Base-by-base conservation (phyloP, 1,140 invertebrate species). In the Trigoniulus corallinus region DNA sequence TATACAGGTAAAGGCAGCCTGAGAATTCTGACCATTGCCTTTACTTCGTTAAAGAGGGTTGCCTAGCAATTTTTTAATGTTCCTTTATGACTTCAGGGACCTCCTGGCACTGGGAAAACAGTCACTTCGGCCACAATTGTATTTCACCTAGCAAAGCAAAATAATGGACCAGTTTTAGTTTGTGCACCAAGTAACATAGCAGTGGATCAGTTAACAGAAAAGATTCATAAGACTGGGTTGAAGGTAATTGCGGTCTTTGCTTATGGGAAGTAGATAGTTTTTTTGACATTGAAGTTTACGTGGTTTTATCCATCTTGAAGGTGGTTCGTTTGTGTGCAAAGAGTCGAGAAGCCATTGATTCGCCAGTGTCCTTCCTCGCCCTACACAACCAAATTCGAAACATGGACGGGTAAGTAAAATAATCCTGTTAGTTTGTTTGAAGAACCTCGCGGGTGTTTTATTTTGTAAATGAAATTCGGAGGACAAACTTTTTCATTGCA, bases 81-180 rank as follows among this genome's bases (percentile, higher is more conserved):
- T n/a, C n/a, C n/a, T n/a, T n/a, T n/a, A n/a, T n/a, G n/a, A n/a
- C n/a, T 53, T n/a, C 50, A 68, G 69, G 76, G 75, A 26, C 75
- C 75, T 3, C 89, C 89, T 2, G 89, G 91, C 25, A 98, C 94
- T 0, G 94, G 95, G 1, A 98, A 99, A 70, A 99, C 96, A 0
- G 95, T 99, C 0, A 99, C 96, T 1, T 98, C 95, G 4, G 96
- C 96, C 0, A 97, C 95, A 0, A 93, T 99, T 59, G 95, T 99
- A 0, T 98, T 97, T 64, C 96, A 99, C 66, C 70, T 99, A 27
- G 92, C 93, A 0, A 88, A 94, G 64, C 88, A 95, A 62, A 88
- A 81, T 56, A 68, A 70, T 44, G 89, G 91, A 1, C 89, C 93
- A 0, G 92, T 98, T 0, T 68, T 99, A 0, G 96, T 99, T 0